Conservation (phyloP, 1,140 invertebrate genomes). For the Temnothorax nylanderi region DNA sequence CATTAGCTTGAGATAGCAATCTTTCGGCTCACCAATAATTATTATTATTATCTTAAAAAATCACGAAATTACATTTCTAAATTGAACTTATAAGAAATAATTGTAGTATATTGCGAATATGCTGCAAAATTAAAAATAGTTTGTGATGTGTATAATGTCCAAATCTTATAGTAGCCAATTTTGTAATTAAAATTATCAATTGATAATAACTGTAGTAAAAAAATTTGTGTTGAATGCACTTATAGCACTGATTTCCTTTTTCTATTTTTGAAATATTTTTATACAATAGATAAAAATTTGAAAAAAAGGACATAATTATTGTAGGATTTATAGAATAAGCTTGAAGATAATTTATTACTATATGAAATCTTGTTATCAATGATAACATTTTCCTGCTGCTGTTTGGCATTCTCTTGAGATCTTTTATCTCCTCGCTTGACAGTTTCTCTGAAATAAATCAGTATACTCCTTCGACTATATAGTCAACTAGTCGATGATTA, state of each 20-base stretch:
- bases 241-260: not conserved
- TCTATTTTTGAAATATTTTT: not conserved
- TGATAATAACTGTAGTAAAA: not conserved
- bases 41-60: not conserved
- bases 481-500: constrained; percentile 40
- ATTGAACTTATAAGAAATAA: not conserved
- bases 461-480: not conserved
- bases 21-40: not conserved
- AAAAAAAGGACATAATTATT: not conserved
- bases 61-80: not conserved
- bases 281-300: not conserved
- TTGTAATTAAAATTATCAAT: not conserved
- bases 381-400: constrained; percentile 20
- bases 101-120: not conserved
- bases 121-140: not conserved
- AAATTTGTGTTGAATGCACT: not conserved
- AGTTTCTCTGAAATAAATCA: constrained; percentile 31
- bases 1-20: not conserved
- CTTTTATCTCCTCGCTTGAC: constrained; percentile 12
- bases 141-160: not conserved
- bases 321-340: not conserved
- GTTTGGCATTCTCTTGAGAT: constrained; percentile 18
- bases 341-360: not conserved
- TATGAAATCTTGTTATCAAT: not conserved
- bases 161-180: not conserved